Evolutionary conservation across 1,140 invertebrate genomes (phyloP).

Genomic region (Drosophila pectinifera): DNA sequence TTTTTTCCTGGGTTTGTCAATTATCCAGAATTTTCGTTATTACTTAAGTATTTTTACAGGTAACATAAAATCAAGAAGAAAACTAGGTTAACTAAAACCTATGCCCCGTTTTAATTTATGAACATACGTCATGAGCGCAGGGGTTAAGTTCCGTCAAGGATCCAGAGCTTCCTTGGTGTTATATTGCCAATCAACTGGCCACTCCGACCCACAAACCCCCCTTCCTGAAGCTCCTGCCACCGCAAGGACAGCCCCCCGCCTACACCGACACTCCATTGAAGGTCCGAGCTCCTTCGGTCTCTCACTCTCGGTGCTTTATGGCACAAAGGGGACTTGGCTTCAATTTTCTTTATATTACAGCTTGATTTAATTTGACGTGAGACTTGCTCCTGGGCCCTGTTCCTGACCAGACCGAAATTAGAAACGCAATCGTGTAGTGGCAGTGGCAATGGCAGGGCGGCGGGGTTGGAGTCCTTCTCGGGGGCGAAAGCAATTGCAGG

Average conservation of each 20-base stretch:
- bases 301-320: slow-evolving; percentile 57
- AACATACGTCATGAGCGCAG: background rate
- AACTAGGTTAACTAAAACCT: background rate
- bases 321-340: slow-evolving; percentile 78
- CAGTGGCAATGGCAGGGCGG: background rate
- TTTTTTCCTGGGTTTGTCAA: too few species aligned
- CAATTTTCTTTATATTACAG: slow-evolving; percentile 83
- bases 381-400: slow-evolving; percentile 65
- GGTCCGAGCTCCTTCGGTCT: slow-evolving; percentile 12
- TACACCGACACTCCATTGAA: background rate
- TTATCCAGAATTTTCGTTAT: too few species aligned
- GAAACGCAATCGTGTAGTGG: slow-evolving; percentile 44
- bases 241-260: background rate
- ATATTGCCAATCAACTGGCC: slow-evolving; percentile 68
- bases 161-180: slow-evolving; percentile 37
- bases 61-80: background rate
- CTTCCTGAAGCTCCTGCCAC: background rate
- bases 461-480: slow-evolving; percentile 4
- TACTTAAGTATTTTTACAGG: too few species aligned
- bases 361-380: slow-evolving; percentile 84
- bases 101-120: background rate
- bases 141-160: slow-evolving; percentile 25
- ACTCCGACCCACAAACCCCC: slow-evolving; percentile 4
- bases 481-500: slow-evolving; percentile 48
- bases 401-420: slow-evolving; percentile 63